Base-by-base conservation (phyloP, 2,113 vertebrate species). In the Cyrtonyx montezumae region DNA sequence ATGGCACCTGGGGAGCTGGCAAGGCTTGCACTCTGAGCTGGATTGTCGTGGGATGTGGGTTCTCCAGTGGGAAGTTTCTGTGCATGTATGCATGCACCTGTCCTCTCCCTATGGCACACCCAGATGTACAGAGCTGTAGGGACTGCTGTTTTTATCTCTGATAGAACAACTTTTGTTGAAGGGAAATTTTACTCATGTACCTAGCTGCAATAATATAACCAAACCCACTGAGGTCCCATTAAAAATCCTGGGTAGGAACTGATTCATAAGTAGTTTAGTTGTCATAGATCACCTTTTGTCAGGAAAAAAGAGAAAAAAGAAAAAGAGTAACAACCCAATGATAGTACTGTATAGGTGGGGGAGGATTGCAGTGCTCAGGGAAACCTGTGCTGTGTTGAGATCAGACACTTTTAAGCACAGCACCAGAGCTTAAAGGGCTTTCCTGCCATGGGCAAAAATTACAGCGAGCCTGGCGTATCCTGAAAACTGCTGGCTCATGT, bases 11-110 rank as follows among this genome's bases (percentile, higher is more conserved):
- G 34, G 42, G 76, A 32, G 40, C 34, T 49, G 42, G 23, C 1
- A 1, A n/a, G 36, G 23, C 32, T 49, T 58, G 5, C 3, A 28
- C 16, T 8, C 13, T 40, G 61, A 32, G 4, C 0, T 1, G 40
- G 0, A 5, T 48, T 56, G 61, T 69, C 2, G 4, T 0, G 4
- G 75, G 79, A 43, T 8, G 8, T 2, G 1, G 58, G 9, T n/a
- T 77, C 37, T 63, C 14, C 8, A 45, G 7, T 2, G 4, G 46
- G 55, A 67, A 89, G 65, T 77, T 89, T 13, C 58, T 1, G 0
- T 59, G 25, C 9, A 0, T 13, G 23, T 73, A 61, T 90, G 61
- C 19, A 0, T 51, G 58, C 22, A 25, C 25, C 46, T 55, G 37
- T 66, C 22, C 42, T 11, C 30, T 42, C 22, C 65, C 62, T 78